These are phyloP conservation scores for Papilio helenus DNA, from an alignment of 1,140 invertebrate species.

Conservation along the genomic window DNA sequence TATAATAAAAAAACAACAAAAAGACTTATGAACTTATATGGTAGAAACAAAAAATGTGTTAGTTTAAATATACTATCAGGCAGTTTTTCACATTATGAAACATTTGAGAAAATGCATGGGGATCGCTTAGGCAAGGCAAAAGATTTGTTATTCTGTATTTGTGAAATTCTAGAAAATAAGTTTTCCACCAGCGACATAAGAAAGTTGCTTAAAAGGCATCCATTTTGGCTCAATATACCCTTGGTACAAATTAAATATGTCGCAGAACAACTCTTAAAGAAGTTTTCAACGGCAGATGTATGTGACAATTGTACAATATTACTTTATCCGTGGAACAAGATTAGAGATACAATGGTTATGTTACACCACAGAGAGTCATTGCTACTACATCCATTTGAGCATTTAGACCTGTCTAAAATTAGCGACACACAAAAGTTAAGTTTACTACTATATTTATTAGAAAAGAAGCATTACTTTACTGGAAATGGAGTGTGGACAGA, in stretches of 20 bases:
- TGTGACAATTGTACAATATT: constrained; percentile 82
- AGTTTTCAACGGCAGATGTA: constrained; percentile 81
- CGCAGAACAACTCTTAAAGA: constrained; percentile 72
- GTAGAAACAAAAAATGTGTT: constrained; percentile 76
- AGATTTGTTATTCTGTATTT: constrained; percentile 71
- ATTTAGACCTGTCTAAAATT: constrained; percentile 58
- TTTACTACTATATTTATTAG: constrained; percentile 80
- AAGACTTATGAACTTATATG: constrained; percentile 77
- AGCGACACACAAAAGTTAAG: constrained; percentile 77
- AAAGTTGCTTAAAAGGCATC: constrained; percentile 77
- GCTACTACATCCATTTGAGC: constrained; percentile 49
- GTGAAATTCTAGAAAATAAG: constrained; percentile 61
- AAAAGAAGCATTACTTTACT: constrained; percentile 83
- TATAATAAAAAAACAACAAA: constrained; percentile 75
- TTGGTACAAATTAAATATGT: constrained; percentile 80
- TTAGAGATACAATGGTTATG: constrained; percentile 57
- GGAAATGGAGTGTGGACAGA: constrained; percentile 83
- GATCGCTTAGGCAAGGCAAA: constrained; percentile 74
- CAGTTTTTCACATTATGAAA: constrained; percentile 68
- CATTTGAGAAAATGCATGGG: constrained; percentile 62
- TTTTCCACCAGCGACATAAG: constrained; percentile 64
- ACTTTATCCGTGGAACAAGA: constrained; percentile 84
- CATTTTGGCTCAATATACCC: constrained; percentile 81
- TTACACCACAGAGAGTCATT: constrained; percentile 53
- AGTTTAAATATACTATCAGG: constrained; percentile 78